A percentile compares a stretch with the other conserved stretches of the same genome.
Evolutionary conservation across 2,113 vertebrate species (phyloP).

Genomic region (Oenanthe melanoleuca): DNA sequence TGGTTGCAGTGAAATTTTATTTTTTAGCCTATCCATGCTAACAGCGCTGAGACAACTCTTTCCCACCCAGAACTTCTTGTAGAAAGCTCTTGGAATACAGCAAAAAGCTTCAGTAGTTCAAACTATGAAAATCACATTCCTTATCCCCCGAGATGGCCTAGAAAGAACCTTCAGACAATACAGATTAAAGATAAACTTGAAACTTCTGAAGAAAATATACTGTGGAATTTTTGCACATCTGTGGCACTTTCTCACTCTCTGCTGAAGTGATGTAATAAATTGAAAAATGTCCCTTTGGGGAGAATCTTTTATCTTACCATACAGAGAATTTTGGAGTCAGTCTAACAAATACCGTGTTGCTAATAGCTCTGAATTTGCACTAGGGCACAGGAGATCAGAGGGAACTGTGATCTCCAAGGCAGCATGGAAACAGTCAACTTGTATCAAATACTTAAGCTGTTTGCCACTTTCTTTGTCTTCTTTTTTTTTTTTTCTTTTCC

Average conservation of each 20-base stretch:
- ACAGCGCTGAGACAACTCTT: neutral
- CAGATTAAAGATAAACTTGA: constrained; percentile 60
- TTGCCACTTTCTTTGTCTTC: constrained; percentile 1
- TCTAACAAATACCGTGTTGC: neutral
- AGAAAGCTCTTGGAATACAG: constrained; percentile 56
- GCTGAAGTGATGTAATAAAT: constrained; percentile 48
- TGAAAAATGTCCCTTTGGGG: neutral
- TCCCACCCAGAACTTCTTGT: constrained; percentile 13
- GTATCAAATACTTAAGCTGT: constrained; percentile 31
- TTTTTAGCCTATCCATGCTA: neutral
- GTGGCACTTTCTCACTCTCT: constrained; percentile 42
- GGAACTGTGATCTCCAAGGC: neutral
- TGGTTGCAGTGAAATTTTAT: neutral
- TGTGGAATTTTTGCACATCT: constrained; percentile 60
- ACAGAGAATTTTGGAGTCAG: neutral
- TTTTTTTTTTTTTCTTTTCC: neutral
- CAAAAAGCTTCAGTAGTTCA: constrained; percentile 53
- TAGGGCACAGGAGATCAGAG: neutral
- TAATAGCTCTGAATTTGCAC: neutral
- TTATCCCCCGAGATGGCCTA: constrained; percentile 66
- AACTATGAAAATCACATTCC: constrained; percentile 65
- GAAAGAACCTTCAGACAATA: constrained; percentile 60
- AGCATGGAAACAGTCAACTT: neutral
- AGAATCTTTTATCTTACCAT: neutral
- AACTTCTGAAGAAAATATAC: constrained; percentile 72